These are phyloP conservation scores for Tenualosa thibaudeaui DNA, from an alignment of 2,797 vertebrate genomes.

Conservation along the genomic window DNA sequence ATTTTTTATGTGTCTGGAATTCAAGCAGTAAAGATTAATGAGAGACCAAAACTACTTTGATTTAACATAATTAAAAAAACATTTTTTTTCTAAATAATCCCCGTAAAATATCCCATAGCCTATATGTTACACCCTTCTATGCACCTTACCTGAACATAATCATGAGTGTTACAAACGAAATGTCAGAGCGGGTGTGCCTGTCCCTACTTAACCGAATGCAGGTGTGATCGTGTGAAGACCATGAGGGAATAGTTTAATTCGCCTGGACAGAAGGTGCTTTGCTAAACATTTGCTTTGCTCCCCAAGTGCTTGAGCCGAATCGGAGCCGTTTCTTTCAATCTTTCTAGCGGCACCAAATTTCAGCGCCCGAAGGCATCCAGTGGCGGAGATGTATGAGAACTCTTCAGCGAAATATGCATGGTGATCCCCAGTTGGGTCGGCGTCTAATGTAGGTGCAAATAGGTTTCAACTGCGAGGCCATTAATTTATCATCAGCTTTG, in stretches of 20 bases:
- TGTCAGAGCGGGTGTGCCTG: slow-evolving; percentile 9
- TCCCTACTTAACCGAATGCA: slow-evolving; percentile 24
- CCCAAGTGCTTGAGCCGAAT: slow-evolving; percentile 74
- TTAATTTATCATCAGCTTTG: slow-evolving; percentile 80
- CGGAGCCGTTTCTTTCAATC: slow-evolving; percentile 60
- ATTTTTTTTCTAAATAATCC: background rate
- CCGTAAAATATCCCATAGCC: background rate
- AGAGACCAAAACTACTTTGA: background rate
- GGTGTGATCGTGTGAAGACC: slow-evolving; percentile 41
- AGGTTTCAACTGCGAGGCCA: slow-evolving; percentile 75
- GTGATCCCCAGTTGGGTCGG: slow-evolving; percentile 76
- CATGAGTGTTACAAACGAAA: background rate
- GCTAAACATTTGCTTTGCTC: slow-evolving; percentile 71
- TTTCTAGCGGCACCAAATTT: slow-evolving; percentile 63
- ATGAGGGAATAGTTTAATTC: slow-evolving; percentile 80
- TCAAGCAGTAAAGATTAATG: background rate
- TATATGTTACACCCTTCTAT: background rate
- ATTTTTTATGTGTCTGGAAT: background rate
- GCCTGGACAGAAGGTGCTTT: slow-evolving; percentile 75
- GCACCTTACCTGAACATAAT: background rate
- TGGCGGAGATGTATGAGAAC: slow-evolving; percentile 80
- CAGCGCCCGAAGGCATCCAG: slow-evolving; percentile 72
- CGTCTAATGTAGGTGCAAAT: slow-evolving; percentile 82
- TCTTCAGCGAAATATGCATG: slow-evolving; percentile 84
- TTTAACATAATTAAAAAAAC: background rate